Conservation (phyloP, 2,888 invertebrate genomes). For the Agrotis ipsilon region DNA sequence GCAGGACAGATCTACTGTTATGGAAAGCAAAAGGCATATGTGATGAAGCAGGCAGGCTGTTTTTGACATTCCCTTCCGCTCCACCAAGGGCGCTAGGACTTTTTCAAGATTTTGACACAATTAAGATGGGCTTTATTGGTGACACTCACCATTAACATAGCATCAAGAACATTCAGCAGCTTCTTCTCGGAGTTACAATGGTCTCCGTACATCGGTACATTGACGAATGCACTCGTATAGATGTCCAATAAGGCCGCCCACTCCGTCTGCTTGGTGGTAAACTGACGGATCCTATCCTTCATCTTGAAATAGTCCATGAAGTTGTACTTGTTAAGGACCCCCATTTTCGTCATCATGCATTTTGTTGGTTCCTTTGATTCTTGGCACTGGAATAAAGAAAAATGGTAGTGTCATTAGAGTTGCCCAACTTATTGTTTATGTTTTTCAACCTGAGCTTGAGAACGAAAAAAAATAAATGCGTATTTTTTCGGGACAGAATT, state of each 20-base stretch:
- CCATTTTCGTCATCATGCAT: constrained; percentile 83
- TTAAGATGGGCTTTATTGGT: too few relatives aligned
- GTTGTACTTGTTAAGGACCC: constrained; percentile 80
- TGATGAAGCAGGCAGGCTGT: too few relatives aligned
- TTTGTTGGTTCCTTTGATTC: constrained; percentile 75
- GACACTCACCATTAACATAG: constrained; percentile 82
- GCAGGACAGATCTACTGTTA: too few relatives aligned
- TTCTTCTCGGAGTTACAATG: constrained; percentile 83
- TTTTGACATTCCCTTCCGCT: too few relatives aligned
- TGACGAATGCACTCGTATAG: constrained; percentile 73
- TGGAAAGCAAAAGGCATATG: too few relatives aligned
- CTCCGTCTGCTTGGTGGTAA: constrained; percentile 63
- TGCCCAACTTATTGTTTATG: background rate
- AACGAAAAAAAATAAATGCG: too few relatives aligned
- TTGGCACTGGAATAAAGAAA: constrained; percentile 76
- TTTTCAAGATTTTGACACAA: too few relatives aligned
- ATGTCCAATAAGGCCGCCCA: constrained; percentile 71
- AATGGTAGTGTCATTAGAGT: background rate
- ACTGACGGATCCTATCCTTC: constrained; percentile 79
- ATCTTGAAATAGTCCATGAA: constrained; percentile 86
- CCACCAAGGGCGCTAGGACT: too few relatives aligned
- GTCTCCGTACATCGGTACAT: constrained; percentile 76
- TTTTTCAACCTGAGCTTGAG: too few relatives aligned
- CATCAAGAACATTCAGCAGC: constrained; percentile 82
- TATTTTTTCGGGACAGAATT: too few relatives aligned